Conservation (phyloP, 2,888 invertebrate species). For the Limulus polyphemus region DNA sequence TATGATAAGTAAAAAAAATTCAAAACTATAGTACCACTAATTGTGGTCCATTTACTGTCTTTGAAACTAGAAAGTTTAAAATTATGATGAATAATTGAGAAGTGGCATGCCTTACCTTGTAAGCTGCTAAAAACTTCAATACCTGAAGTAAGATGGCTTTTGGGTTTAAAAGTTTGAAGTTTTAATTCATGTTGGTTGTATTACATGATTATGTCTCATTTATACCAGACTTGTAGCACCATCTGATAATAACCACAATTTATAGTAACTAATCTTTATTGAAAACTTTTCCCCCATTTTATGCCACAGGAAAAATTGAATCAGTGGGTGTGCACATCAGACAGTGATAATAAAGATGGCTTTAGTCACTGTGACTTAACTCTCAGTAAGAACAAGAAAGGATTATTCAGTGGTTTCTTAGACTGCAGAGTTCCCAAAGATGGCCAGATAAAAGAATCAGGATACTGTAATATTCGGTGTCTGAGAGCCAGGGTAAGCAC, state of each 20-base stretch:
- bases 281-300: background rate
- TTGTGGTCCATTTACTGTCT: too few species aligned
- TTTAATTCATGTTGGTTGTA: too few species aligned
- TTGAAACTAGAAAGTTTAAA: too few species aligned
- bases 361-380: conserved; percentile 11
- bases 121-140: too few species aligned
- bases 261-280: background rate
- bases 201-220: too few species aligned
- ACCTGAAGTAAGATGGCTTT: too few species aligned
- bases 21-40: too few species aligned
- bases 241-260: background rate
- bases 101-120: too few species aligned
- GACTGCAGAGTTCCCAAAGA: conserved; percentile 57
- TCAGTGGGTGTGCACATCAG: conserved; percentile 22
- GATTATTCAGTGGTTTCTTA: conserved; percentile 36
- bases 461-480: conserved; percentile 63
- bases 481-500: conserved; percentile 49
- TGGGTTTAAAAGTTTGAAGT: too few species aligned
- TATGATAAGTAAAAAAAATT: too few species aligned
- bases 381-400: conserved; percentile 14
- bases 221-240: too few species aligned
- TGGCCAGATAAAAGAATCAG: conserved; percentile 60
- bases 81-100: too few species aligned
- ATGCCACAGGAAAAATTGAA: conserved; percentile 16
- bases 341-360: conserved; percentile 21